Evolutionary conservation across 2,113 vertebrate genomes (phyloP).

Genomic region (Pantherophis guttatus): DNA sequence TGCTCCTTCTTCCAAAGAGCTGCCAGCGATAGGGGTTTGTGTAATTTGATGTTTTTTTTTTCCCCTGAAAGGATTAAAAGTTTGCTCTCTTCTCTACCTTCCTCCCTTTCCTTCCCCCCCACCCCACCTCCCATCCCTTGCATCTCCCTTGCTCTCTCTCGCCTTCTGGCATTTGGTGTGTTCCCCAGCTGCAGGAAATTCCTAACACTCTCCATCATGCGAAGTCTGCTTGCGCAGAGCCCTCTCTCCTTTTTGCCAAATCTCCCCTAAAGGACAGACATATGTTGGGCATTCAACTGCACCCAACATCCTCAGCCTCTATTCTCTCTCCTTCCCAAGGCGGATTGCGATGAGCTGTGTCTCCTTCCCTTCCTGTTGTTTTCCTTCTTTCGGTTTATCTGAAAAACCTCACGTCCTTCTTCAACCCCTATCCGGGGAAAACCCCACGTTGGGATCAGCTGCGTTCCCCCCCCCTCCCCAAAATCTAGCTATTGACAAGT

Average conservation of each 20-base stretch:
- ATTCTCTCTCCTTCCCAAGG: slow-evolving; percentile 27
- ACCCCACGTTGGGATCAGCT: background rate
- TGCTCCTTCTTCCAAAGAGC: background rate
- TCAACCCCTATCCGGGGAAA: slow-evolving; percentile 6
- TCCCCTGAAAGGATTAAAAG: background rate
- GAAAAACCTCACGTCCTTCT: background rate
- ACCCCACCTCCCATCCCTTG: slow-evolving; percentile 47
- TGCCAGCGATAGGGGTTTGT: slow-evolving; percentile 37
- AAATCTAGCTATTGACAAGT: slow-evolving; percentile 16
- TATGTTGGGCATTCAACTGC: slow-evolving; percentile 68
- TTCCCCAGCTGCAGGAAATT: slow-evolving; percentile 93
- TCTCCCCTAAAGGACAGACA: slow-evolving; percentile 76
- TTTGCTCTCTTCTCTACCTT: background rate
- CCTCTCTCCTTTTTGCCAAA: slow-evolving; percentile 77
- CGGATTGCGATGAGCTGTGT: background rate
- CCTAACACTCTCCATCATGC: slow-evolving; percentile 94
- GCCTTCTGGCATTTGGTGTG: slow-evolving; percentile 68
- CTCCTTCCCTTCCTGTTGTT: background rate
- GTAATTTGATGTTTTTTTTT: background rate
- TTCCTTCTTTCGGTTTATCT: background rate
- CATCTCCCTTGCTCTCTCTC: slow-evolving; percentile 32
- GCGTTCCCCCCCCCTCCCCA: background rate
- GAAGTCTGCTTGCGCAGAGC: slow-evolving; percentile 67
- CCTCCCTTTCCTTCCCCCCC: background rate
- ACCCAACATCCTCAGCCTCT: slow-evolving; percentile 30